Base-by-base conservation (phyloP, 2,888 invertebrate species). In the Arge pagana region DNA sequence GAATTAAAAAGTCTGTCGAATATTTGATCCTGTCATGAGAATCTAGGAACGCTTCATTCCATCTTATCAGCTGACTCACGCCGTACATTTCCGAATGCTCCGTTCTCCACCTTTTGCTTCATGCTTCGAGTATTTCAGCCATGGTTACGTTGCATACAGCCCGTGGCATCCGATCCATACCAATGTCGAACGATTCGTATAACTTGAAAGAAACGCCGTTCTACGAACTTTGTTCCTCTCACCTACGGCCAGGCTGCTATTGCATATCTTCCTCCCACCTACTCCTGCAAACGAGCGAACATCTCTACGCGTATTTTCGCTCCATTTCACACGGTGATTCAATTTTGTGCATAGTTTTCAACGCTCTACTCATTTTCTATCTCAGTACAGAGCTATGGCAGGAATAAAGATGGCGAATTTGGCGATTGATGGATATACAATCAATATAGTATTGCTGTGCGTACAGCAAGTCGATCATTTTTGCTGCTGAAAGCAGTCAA, bases 301-400 rank as follows among this genome's bases (percentile, higher is more conserved):
- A 59, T 61, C 59, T 66, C 63, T 66, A 65, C 69, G 63, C 62
- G 61, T 64, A 69, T 66, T 59, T 57, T 61, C 63, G 59, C 58
- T 55, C 64, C 63, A 67, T 66, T 66, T 64, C 61, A 56, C 62
- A 60, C 54, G 60, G 55, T 51, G 60, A 60, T n/a, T n/a, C n/a
- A n/a, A n/a, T n/a, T n/a, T n/a, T n/a, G n/a, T n/a, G n/a, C n/a
- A n/a, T n/a, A n/a, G n/a, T n/a, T n/a, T n/a, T n/a, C n/a, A n/a
- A n/a, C n/a, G n/a, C n/a, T n/a, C n/a, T n/a, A n/a, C n/a, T n/a
- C n/a, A n/a, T n/a, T n/a, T n/a, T n/a, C n/a, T n/a, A n/a, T n/a
- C n/a, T n/a, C n/a, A n/a, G n/a, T n/a, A n/a, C n/a, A n/a, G n/a
- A n/a, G n/a, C n/a, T n/a, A n/a, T n/a, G n/a, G n/a, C n/a, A n/a